Evolutionary conservation across 2,888 invertebrate genomes (phyloP), one percentile per base, ranked within the genome.

Genomic region (Eucera pruinosa): DNA sequence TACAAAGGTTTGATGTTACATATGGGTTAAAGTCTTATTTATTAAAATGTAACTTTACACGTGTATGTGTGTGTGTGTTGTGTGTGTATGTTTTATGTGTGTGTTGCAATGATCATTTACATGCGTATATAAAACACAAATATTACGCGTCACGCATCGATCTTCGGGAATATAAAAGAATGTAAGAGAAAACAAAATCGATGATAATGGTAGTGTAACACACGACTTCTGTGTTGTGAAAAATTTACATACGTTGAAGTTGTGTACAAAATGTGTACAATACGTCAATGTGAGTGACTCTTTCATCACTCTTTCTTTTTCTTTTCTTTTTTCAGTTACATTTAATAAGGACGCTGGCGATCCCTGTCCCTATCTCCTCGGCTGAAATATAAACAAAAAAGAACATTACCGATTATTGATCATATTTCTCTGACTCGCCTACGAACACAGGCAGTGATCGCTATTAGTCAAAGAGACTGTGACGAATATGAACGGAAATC

Each of bases 321-420:
- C n/a, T n/a, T n/a, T n/a, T n/a, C n/a, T n/a, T n/a, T 50, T 65
- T n/a, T 18, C 33, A 64, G 68, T 67, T 43, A 47, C 33, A 45
- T 67, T 76, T 85, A 80, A 36, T 93, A 93, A 13, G 94, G 93
- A 88, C 94, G 91, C 84, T 93, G 93, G 58, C 93, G 93, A 85
- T 93, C 93, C 75, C 94, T 92, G 86, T 93, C 92, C 76, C 94
- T 93, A 92, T 90, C 93, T 90, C 91, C 93, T 81, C 93, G 90
- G 27, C 91, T 91, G 81, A 69, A 91, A 90, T 30, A 83, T 62
- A 36, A 9, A 36, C 6, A 11, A 36, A 36, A 11, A 36, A 36
- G 11, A 36, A 36, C 9, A 36, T 36, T 9, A 11, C 43, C 25
- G 5, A 30, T 13, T 0, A 36, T 36, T n/a, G 9, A 4, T 20